Evolutionary conservation across 2,113 vertebrate genomes (phyloP).

Genomic region (Melierax canorus): DNA sequence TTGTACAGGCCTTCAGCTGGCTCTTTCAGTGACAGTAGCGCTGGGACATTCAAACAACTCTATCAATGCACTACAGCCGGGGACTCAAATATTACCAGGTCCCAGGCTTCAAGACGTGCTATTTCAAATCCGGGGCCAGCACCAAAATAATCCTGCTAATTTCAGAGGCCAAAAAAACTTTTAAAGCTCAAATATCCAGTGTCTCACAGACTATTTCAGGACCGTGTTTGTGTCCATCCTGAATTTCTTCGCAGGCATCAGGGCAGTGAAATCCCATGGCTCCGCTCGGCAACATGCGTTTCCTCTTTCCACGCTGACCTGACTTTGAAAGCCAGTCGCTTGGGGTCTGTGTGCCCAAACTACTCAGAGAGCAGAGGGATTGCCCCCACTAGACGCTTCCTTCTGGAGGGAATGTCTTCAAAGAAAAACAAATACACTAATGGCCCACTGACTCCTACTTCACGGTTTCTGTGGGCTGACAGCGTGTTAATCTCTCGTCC

Average conservation of each 20-base stretch:
- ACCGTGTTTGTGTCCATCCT: neutral
- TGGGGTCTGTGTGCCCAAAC: neutral
- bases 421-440: neutral
- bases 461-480: no score
- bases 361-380: neutral
- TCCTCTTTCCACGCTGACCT: neutral
- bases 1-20: neutral
- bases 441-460: neutral
- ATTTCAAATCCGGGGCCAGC: slow-evolving; percentile 1
- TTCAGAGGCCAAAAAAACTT: neutral
- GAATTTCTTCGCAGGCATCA: neutral
- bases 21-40: neutral
- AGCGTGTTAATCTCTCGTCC: no score
- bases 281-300: neutral
- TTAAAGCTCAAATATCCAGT: neutral
- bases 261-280: neutral
- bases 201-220: slow-evolving; percentile 3
- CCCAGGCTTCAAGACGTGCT: neutral
- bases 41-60: neutral
- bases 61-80: neutral
- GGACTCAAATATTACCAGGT: neutral
- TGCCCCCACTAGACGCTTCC: neutral
- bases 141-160: slow-evolving; percentile 34
- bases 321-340: neutral
- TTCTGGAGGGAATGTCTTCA: neutral